phyloP scores from a whole-genome alignment of 2,888 invertebrate species.

The Pecten maximus region DNA sequence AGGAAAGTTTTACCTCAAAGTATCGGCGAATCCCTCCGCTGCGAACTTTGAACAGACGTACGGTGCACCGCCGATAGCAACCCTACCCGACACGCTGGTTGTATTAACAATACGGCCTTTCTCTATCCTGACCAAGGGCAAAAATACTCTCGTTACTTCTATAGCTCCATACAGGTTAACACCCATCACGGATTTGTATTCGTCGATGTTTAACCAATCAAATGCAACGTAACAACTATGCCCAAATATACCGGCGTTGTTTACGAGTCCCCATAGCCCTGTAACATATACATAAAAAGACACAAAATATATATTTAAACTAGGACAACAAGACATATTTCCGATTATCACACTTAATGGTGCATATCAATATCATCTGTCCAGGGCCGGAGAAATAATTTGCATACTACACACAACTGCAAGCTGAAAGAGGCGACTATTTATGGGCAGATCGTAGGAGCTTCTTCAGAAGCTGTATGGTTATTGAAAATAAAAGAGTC shows the following conservation, averaged over 20 bases:
- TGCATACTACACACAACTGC: too few species aligned
- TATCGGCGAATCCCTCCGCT: slow-evolving; percentile 59
- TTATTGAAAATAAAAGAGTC: too few species aligned
- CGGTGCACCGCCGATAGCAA: slow-evolving; percentile 57
- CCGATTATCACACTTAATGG: too few species aligned
- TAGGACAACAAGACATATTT: too few species aligned
- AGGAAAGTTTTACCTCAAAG: slow-evolving; percentile 29
- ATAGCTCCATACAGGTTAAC: slow-evolving; percentile 16
- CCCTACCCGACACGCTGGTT: slow-evolving; percentile 57
- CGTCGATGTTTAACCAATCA: slow-evolving; percentile 75
- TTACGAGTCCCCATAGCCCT: slow-evolving; percentile 49
- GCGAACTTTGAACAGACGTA: slow-evolving; percentile 65
- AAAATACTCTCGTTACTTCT: neutral
- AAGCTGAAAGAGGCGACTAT: too few species aligned
- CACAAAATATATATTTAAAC: too few species aligned
- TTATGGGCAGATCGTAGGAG: too few species aligned
- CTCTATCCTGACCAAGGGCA: neutral
- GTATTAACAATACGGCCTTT: slow-evolving; percentile 57
- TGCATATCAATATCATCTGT: too few species aligned
- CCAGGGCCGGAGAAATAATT: too few species aligned
- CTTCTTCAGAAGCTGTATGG: too few species aligned
- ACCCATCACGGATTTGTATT: slow-evolving; percentile 63
- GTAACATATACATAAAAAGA: too few species aligned
- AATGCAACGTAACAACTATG: slow-evolving; percentile 63
- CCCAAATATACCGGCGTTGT: slow-evolving; percentile 62